A percentile compares a stretch with the other conserved stretches of the same genome.
phyloP scores from a whole-genome alignment of 2,797 vertebrate species.

The Tinamus major region DNA sequence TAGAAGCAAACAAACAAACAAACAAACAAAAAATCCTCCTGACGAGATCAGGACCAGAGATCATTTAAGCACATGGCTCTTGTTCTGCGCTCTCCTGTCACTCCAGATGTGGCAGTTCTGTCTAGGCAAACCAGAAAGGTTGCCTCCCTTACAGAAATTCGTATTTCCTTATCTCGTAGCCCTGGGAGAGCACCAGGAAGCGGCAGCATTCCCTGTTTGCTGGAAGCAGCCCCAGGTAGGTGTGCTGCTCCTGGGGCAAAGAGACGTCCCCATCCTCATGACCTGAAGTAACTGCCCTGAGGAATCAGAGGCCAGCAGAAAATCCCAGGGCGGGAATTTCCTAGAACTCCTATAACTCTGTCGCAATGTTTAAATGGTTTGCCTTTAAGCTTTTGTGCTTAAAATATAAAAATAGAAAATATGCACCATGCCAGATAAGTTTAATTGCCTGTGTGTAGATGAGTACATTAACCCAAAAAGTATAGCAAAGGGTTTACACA shows the following conservation, averaged over 20 bases:
- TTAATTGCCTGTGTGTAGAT: neutral
- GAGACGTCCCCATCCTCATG: neutral
- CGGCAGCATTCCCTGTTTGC: neutral
- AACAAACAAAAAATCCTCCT: too few species aligned
- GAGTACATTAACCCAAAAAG: rapidly evolving
- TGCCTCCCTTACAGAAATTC: neutral
- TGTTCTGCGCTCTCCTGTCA: neutral
- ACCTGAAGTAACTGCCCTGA: neutral
- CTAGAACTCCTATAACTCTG: neutral
- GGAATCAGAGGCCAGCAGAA: neutral
- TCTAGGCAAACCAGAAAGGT: neutral
- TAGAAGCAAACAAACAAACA: neutral
- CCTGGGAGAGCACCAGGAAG: neutral
- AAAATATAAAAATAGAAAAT: neutral
- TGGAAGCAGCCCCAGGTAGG: neutral
- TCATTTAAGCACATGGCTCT: too few species aligned
- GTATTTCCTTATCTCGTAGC: neutral
- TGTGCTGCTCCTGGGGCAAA: neutral
- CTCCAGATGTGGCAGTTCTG: neutral
- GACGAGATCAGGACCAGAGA: too few species aligned
- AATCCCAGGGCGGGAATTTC: neutral
- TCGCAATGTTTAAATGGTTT: neutral
- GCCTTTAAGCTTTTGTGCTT: neutral
- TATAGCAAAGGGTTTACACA: neutral
- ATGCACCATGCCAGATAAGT: neutral